Conservation (phyloP, 2,113 vertebrate genomes). For the Geothlypis trichas region DNA sequence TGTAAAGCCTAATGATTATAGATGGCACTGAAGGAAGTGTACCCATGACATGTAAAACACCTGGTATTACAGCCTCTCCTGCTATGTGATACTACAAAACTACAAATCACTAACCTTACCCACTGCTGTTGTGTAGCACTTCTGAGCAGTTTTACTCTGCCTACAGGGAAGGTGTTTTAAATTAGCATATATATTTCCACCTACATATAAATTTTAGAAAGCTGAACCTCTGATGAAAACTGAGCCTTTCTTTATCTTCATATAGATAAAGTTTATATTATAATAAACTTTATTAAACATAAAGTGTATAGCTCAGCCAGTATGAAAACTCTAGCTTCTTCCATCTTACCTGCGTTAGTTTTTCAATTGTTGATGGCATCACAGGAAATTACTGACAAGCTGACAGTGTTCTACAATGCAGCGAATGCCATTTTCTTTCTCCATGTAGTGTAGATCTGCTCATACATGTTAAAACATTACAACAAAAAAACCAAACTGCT, state of each 20-base stretch:
- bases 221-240: neutral
- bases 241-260: neutral
- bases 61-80: neutral
- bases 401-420: conserved; percentile 34
- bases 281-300: neutral
- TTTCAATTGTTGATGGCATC: conserved; percentile 35
- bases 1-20: neutral
- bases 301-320: neutral
- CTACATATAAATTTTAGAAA: conserved; percentile 34
- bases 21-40: neutral
- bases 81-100: neutral
- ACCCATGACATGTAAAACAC: neutral
- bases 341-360: conserved; percentile 28
- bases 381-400: conserved; percentile 36
- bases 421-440: neutral
- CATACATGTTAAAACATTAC: conserved; percentile 24
- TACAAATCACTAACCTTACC: neutral
- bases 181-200: conserved; percentile 3
- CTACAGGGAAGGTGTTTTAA: neutral
- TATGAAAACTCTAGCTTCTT: neutral
- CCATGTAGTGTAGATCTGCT: neutral
- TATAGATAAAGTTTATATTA: conserved; percentile 26
- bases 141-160: conserved; percentile 12
- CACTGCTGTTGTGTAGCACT: neutral
- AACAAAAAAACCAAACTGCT: neutral